phyloP scores from a whole-genome alignment of 2,797 vertebrate species.

The Ctenosaura bakeri region DNA sequence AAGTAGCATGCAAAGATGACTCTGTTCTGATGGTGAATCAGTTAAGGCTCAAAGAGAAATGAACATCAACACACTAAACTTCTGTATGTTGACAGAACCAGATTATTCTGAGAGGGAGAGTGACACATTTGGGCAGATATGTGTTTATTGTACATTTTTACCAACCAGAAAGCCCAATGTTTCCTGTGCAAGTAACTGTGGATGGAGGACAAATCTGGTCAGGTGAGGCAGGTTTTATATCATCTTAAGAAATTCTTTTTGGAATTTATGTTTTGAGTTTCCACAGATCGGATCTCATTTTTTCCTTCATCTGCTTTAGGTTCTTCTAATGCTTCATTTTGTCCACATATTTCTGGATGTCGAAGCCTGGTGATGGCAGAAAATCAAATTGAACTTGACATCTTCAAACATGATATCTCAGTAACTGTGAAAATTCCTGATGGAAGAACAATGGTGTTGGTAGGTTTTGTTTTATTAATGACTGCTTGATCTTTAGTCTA shows the following conservation, averaged over 20 bases:
- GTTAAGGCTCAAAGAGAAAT: background rate
- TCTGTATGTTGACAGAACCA: conserved; percentile 81
- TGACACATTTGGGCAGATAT: conserved; percentile 82
- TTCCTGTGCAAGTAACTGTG: conserved; percentile 85
- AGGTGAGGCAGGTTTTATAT: conserved; percentile 81
- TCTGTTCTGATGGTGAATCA: conserved; percentile 27
- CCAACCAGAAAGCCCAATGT: conserved; percentile 83
- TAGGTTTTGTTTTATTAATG: conserved; percentile 71
- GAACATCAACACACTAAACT: conserved; percentile 1
- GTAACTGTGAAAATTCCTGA: conserved; percentile 86
- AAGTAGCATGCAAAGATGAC: background rate
- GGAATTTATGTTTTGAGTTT: conserved; percentile 14
- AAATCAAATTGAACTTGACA: conserved; percentile 84
- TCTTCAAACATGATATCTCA: conserved; percentile 78
- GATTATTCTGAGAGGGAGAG: conserved; percentile 83
- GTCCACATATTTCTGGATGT: conserved; percentile 90
- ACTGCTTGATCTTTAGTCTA: background rate
- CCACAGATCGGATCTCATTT: background rate
- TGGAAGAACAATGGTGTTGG: conserved; percentile 87
- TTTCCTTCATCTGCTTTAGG: conserved; percentile 77
- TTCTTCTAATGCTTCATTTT: conserved; percentile 88
- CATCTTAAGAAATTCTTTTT: background rate
- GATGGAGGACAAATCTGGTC: conserved; percentile 80
- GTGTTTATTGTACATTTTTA: conserved; percentile 88
- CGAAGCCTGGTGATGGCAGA: conserved; percentile 83